Evolutionary conservation across 2,113 vertebrate genomes (phyloP).

Genomic region (Spea multiplicata): DNA sequence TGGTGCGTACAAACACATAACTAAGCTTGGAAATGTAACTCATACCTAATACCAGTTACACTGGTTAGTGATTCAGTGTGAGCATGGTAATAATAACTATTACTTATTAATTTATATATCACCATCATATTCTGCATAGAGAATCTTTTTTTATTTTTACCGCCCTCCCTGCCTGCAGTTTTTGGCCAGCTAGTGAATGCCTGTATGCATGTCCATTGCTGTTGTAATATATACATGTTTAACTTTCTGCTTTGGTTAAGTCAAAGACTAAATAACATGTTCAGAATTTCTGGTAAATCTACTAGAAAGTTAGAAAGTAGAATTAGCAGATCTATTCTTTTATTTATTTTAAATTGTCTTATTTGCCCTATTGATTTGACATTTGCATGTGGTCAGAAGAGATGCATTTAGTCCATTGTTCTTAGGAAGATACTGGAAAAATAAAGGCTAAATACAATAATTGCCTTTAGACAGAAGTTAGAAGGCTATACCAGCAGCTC

Average conservation of each 20-base stretch:
- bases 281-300: no score
- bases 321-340: background rate
- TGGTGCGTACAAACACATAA: no score
- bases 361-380: slow-evolving; percentile 34
- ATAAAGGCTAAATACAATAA: slow-evolving; percentile 17
- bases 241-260: no score
- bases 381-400: slow-evolving; percentile 32
- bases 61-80: no score
- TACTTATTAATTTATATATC: background rate
- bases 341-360: background rate
- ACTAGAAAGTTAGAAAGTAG: background rate
- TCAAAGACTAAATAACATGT: background rate
- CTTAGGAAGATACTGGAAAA: slow-evolving; percentile 5
- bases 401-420: slow-evolving; percentile 29
- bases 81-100: no score
- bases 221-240: background rate
- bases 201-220: background rate
- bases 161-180: background rate
- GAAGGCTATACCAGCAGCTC: no score
- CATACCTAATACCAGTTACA: no score
- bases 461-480: slow-evolving; percentile 14
- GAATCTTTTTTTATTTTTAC: background rate
- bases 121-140: background rate
- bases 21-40: no score
- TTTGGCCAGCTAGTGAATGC: background rate